These are phyloP conservation scores for Neria commutata DNA, from an alignment of 2,888 invertebrate species.

Conservation along the genomic window DNA sequence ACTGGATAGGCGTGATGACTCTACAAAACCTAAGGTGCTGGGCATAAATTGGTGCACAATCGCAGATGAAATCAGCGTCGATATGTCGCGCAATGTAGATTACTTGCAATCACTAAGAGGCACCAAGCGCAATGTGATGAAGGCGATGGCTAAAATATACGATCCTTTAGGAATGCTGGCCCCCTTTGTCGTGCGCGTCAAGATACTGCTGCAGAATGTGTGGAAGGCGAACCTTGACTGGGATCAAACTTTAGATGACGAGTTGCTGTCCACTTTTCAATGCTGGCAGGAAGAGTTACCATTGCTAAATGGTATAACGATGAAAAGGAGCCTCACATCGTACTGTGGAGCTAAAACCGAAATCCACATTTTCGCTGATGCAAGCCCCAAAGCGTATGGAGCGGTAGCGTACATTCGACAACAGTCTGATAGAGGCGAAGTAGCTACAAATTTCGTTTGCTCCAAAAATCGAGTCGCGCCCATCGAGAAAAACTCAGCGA, in stretches of 20 bases:
- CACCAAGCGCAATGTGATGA: conserved; percentile 7
- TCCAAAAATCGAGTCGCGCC: conserved; percentile 9
- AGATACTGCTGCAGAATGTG: conserved; percentile 1
- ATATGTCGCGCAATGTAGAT: neutral
- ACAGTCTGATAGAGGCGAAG: neutral
- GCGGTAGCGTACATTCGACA: conserved; percentile 7
- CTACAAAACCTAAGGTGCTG: neutral
- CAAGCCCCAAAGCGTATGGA: conserved; percentile 9
- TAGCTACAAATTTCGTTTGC: conserved; percentile 3
- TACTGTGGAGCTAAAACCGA: neutral
- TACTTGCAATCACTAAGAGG: conserved; percentile 7
- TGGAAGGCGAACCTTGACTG: too few relatives aligned
- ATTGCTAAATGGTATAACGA: neutral
- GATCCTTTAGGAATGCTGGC: too few relatives aligned
- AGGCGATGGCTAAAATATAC: conserved; percentile 11
- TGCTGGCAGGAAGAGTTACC: neutral
- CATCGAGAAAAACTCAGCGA: neutral
- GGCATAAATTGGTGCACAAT: too few relatives aligned
- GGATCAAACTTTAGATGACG: conserved; percentile 1
- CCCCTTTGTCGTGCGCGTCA: too few relatives aligned
- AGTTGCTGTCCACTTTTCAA: neutral
- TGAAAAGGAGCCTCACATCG: neutral
- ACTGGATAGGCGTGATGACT: neutral
- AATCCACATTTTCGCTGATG: conserved; percentile 11
- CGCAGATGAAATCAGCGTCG: conserved; percentile 12